Evolutionary conservation across 2,888 invertebrate genomes (phyloP), one percentile per base, ranked within the genome.

Genomic region (Pristionchus fissidentatus): DNA sequence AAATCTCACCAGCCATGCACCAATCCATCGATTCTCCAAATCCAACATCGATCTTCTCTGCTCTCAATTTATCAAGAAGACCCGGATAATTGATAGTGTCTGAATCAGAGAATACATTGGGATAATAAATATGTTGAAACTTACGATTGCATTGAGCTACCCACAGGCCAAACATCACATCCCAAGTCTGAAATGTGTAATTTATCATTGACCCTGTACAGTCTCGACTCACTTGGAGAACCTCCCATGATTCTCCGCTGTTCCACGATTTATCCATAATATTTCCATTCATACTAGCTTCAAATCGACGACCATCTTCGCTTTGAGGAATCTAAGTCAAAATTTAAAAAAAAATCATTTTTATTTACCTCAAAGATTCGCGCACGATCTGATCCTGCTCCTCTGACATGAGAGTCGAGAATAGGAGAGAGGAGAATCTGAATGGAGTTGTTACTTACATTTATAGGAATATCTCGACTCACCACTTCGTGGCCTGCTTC

Each of bases 401-500:
- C 29, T 55, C 55, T 35, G 10, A 78, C 78, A 15, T 22, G 22
- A n/a, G 46, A 55, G 22, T 78, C 78, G 41, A 55, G 29, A 10
- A 78, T 55, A 7, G 78, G 55, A n/a, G 78, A 78, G 1, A 78
- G 55, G 10, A 78, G 19, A 55, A 55, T 29, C 78, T 78, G 29
- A 55, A n/a, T 8, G 0, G 15, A n/a, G 13, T 10, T 41, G 3
- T 41, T n/a, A 26, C 4, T 15, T 26, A 73, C 43, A 41, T 35
- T 2, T 22, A 10, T 3, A 32, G 22, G 38, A 73, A 43, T 75
- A 22, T 3, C 7, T 19, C 0, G 10, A 41, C 57, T 29, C 35
- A 87, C 86, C 81, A 88, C 86, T 84, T 87, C 83, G 77, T 88
- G 87, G 15, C 87, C 87, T n/a, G 84, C 84, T 38, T 84, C 85